phyloP scores from a whole-genome alignment of 1,140 invertebrate species.

The Uloborus diversus region DNA sequence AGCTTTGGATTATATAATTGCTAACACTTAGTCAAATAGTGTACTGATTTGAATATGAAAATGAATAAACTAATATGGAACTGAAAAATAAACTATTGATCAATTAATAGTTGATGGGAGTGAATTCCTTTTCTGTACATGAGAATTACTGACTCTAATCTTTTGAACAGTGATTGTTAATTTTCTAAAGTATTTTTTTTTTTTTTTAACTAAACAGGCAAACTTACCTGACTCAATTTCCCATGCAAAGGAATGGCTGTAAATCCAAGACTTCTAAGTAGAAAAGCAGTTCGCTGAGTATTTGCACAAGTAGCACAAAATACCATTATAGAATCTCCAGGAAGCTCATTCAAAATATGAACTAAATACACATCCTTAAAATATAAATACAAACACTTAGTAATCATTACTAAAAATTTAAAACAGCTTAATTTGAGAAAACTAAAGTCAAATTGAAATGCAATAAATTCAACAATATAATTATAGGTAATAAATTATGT shows the following conservation, averaged over 20 bases:
- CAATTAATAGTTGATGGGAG: slow-evolving; percentile 6
- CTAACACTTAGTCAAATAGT: too few species aligned
- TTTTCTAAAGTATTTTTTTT: too few species aligned
- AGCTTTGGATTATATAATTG: too few species aligned
- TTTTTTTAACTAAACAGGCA: too few species aligned
- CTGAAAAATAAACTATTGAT: too few species aligned
- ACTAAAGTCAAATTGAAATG: background rate
- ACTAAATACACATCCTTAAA: slow-evolving; percentile 95
- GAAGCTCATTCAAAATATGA: slow-evolving; percentile 93
- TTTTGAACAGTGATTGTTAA: background rate
- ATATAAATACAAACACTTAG: slow-evolving; percentile 56
- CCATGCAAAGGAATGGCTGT: slow-evolving; percentile 95
- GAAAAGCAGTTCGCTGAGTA: slow-evolving; percentile 85
- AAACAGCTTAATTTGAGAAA: background rate
- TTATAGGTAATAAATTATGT: too few species aligned
- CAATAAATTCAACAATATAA: too few species aligned
- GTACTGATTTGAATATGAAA: too few species aligned
- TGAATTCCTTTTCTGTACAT: too few species aligned
- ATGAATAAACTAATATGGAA: too few species aligned
- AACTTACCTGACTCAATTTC: slow-evolving; percentile 86
- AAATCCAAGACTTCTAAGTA: slow-evolving; percentile 88
- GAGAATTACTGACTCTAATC: too few species aligned
- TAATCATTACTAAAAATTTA: background rate
- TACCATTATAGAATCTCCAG: slow-evolving; percentile 96
- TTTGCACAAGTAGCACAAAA: slow-evolving; percentile 95